phyloP scores from a whole-genome alignment of 2,113 vertebrate species.

The Peromyscus leucopus region DNA sequence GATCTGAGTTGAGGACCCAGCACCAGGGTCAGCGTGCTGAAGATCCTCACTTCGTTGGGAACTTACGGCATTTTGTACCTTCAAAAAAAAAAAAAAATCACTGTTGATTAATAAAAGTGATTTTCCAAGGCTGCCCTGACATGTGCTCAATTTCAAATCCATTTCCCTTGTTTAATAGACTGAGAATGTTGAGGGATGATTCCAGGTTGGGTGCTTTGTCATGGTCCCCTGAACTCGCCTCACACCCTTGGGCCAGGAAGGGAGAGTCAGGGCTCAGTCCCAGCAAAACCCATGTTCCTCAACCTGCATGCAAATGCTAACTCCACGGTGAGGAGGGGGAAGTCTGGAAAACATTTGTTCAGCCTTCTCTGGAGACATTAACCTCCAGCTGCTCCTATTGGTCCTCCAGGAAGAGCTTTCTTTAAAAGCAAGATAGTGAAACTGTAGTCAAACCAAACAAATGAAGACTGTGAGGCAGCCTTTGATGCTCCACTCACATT shows the following conservation, averaged over 20 bases:
- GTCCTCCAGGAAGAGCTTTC: neutral
- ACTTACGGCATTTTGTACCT: slow-evolving; percentile 67
- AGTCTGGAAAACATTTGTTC: neutral
- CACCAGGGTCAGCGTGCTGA: slow-evolving; percentile 55
- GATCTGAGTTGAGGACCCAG: neutral
- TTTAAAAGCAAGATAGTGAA: neutral
- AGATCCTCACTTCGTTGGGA: slow-evolving; percentile 68
- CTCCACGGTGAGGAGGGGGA: neutral
- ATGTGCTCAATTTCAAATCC: slow-evolving; percentile 80
- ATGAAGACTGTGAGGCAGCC: neutral
- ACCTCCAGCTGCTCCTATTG: neutral
- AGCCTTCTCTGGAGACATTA: neutral
- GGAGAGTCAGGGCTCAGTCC: neutral
- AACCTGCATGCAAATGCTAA: neutral
- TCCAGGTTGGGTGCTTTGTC: slow-evolving; percentile 61
- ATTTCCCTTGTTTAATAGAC: slow-evolving; percentile 83
- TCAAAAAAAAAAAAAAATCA: slow-evolving; percentile 64
- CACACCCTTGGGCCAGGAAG: neutral
- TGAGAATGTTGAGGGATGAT: slow-evolving; percentile 76
- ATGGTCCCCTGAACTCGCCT: neutral
- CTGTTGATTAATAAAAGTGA: slow-evolving; percentile 84
- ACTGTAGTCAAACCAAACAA: neutral
- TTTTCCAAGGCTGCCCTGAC: slow-evolving; percentile 72
- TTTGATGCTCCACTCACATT: neutral
- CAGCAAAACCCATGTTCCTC: neutral